phyloP scores from a whole-genome alignment of 2,113 vertebrate genomes.

The Galeopterus variegatus region DNA sequence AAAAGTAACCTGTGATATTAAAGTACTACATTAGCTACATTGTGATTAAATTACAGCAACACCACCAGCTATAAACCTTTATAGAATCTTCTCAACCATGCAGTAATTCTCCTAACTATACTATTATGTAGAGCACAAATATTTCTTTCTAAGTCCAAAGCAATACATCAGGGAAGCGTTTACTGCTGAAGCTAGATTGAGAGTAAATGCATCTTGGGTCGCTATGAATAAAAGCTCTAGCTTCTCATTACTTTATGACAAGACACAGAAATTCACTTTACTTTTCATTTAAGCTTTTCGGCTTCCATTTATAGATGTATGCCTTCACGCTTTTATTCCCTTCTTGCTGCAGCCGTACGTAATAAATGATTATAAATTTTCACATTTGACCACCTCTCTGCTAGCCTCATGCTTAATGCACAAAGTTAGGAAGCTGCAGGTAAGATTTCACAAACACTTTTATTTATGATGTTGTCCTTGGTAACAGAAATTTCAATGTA shows the following conservation, averaged over 20 bases:
- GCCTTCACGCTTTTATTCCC: slow-evolving; percentile 95
- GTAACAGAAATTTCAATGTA: slow-evolving; percentile 97
- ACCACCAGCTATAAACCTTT: slow-evolving; percentile 91
- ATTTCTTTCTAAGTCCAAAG: slow-evolving; percentile 93
- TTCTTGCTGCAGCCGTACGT: slow-evolving; percentile 90
- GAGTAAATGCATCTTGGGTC: slow-evolving; percentile 91
- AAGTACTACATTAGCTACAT: slow-evolving; percentile 92
- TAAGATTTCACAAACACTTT: slow-evolving; percentile 96
- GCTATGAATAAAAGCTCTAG: slow-evolving; percentile 94
- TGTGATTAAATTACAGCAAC: slow-evolving; percentile 93
- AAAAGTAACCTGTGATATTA: slow-evolving; percentile 90
- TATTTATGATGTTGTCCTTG: slow-evolving; percentile 99
- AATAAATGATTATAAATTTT: slow-evolving; percentile 99
- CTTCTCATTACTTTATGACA: slow-evolving; percentile 95
- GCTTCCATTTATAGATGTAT: slow-evolving; percentile 93
- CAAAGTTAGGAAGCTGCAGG: slow-evolving; percentile 94
- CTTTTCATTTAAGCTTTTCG: slow-evolving; percentile 95
- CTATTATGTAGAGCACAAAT: slow-evolving; percentile 94
- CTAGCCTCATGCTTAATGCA: slow-evolving; percentile 92
- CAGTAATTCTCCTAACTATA: slow-evolving; percentile 92
- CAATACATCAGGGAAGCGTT: slow-evolving; percentile 93
- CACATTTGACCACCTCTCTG: slow-evolving; percentile 94
- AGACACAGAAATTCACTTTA: slow-evolving; percentile 95
- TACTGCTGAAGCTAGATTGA: slow-evolving; percentile 91
- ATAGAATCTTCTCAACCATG: slow-evolving; percentile 91